Conservation (phyloP, 2,888 invertebrate genomes). For the Congeria kusceri region DNA sequence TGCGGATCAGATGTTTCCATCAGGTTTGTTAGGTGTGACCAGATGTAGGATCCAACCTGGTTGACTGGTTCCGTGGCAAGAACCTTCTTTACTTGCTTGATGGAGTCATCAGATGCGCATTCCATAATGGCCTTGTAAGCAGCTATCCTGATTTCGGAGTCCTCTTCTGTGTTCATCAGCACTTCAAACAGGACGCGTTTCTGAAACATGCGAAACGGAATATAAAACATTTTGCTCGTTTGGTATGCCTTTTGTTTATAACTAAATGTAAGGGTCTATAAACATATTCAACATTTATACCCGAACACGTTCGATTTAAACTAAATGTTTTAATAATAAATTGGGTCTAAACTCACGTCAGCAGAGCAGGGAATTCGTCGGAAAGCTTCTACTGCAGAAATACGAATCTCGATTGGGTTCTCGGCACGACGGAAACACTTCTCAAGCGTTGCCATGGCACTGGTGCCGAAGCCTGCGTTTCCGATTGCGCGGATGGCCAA, state of each 20-base stretch:
- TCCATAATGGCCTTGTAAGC: conserved; percentile 95
- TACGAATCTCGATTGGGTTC: conserved; percentile 90
- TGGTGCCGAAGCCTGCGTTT: conserved; percentile 91
- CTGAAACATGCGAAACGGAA: conserved; percentile 63
- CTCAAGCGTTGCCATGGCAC: conserved; percentile 73
- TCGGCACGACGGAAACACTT: conserved; percentile 86
- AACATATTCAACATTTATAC: conserved; percentile 73
- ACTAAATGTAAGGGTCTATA: neutral
- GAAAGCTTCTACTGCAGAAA: conserved; percentile 93
- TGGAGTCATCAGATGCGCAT: conserved; percentile 92
- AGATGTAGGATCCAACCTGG: conserved; percentile 97
- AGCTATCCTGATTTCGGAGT: conserved; percentile 94
- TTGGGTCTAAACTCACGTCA: conserved; percentile 75
- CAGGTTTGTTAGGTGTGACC: conserved; percentile 96
- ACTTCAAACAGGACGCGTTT: conserved; percentile 87
- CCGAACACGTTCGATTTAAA: too few relatives aligned
- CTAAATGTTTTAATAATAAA: neutral
- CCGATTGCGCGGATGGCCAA: conserved; percentile 94
- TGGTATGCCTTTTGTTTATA: neutral
- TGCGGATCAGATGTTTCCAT: conserved; percentile 94
- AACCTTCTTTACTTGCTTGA: conserved; percentile 89
- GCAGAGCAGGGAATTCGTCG: conserved; percentile 89
- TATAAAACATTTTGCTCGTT: too few relatives aligned
- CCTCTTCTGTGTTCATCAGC: conserved; percentile 90
- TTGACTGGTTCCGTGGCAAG: conserved; percentile 79